A percentile compares a stretch with the other conserved stretches of the same genome.
Conservation (phyloP, 2,113 vertebrate genomes). For the Melanerpes formicivorus region DNA sequence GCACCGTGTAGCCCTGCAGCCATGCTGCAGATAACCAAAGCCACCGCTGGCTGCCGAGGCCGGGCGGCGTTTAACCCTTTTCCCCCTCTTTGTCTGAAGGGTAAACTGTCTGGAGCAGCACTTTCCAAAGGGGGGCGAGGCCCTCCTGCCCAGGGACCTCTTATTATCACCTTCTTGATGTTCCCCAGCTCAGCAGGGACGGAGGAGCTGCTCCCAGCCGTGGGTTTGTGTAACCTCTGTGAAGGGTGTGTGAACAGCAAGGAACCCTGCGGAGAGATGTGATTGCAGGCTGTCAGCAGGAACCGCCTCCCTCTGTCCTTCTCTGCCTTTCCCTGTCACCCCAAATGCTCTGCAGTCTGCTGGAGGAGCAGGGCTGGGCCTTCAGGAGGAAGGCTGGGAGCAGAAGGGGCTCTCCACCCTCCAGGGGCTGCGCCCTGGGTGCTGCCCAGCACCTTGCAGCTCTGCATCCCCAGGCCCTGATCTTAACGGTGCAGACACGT, state of each 20-base stretch:
- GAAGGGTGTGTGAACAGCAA: background rate
- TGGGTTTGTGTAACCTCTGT: background rate
- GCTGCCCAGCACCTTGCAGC: background rate
- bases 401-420: background rate
- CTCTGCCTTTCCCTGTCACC: background rate
- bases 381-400: background rate
- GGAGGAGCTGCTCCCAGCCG: constrained; percentile 19
- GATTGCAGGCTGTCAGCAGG: background rate
- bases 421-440: background rate
- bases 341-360: background rate
- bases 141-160: constrained; percentile 17
- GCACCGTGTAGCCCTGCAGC: constrained; percentile 45
- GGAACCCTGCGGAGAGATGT: background rate
- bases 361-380: background rate
- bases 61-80: constrained; percentile 5
- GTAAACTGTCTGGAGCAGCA: constrained; percentile 22
- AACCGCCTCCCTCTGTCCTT: background rate
- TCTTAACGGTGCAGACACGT: rapidly evolving
- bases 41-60: background rate
- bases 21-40: constrained; percentile 47
- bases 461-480: background rate
- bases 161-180: constrained; percentile 63
- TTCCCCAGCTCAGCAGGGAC: constrained; percentile 29
- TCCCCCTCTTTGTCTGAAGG: background rate
- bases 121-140: constrained; percentile 17